phyloP scores from a whole-genome alignment of 2,113 vertebrate genomes.

The Catharus fuscescens region DNA sequence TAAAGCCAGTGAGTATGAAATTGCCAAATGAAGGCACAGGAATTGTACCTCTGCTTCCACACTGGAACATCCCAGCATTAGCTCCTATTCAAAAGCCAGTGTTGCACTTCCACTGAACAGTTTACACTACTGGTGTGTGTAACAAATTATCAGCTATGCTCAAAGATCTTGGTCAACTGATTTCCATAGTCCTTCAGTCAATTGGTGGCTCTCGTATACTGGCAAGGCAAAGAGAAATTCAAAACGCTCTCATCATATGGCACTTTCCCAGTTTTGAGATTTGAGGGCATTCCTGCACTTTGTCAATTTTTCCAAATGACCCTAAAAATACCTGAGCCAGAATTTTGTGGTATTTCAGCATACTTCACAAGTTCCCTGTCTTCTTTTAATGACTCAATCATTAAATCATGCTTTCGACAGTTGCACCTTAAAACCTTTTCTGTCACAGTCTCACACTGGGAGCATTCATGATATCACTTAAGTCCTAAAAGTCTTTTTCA shows the following conservation, averaged over 20 bases:
- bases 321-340: not conserved
- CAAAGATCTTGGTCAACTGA: not conserved
- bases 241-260: not conserved
- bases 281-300: not conserved
- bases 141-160: not conserved
- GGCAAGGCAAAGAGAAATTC: not conserved
- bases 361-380: not conserved
- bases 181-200: not conserved
- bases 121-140: not conserved
- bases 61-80: not conserved
- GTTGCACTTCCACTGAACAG: not conserved
- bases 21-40: not conserved
- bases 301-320: not conserved
- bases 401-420: not conserved
- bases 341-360: not conserved
- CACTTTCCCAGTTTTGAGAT: not conserved
- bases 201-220: not conserved
- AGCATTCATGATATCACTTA: not conserved
- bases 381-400: not conserved
- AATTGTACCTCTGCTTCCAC: not conserved
- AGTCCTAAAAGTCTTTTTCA: constrained; percentile 4
- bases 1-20: not conserved
- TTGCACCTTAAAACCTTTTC: not conserved
- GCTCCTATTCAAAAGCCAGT: not conserved
- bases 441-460: not conserved